Base-by-base conservation (phyloP, 1,140 invertebrate species). In the Drosophila triauraria region DNA sequence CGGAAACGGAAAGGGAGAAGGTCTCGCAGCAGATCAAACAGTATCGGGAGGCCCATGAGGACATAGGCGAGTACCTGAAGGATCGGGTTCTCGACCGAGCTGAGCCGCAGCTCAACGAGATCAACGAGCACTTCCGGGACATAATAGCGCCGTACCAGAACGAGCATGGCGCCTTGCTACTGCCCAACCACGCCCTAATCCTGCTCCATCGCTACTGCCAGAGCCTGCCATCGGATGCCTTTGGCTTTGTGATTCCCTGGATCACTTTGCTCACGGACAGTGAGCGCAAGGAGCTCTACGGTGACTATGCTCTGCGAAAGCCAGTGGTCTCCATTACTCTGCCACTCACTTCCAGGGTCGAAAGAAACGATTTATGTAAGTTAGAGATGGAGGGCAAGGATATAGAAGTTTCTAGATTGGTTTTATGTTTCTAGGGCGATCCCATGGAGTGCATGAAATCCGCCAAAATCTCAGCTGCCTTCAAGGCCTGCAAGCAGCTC, bases 401-500 rank as follows among this genome's bases (percentile, higher is more conserved):
- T 27, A 40, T 27, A 1, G 13, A 43, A 23, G 17, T 27, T 8
- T 13, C 1, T 13, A 47, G 13, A 20, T 2, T 20, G 7, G 0
- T 40, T 13, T 48, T 0, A 38, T 44, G 20, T 30, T 6, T 20
- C 92, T 23, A 97, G 96, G 95, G 97, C 27, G 78, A 94, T 44
- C 82, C 82, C 2, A 96, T 95, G 94, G 1, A 40, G 2, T 94
- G 83, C n/a, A 92, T 95, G 53, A 95, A 95, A 69, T 72, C 93
- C 10, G 98, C 98, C 0, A 98, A 98, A 93, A 94, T 96, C 75
- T 95, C 96, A 3, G 97, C 95, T 1, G 98, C 97, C 0, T 93
- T 98, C 25, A 95, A 96, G 71, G 94, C 95, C 1, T 98, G 97
- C 90, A 94, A 95, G 65, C 88, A 93, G 76, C 93, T 99, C 75